Conservation (phyloP, 2,888 invertebrate species). For the Rosalia funebris region DNA sequence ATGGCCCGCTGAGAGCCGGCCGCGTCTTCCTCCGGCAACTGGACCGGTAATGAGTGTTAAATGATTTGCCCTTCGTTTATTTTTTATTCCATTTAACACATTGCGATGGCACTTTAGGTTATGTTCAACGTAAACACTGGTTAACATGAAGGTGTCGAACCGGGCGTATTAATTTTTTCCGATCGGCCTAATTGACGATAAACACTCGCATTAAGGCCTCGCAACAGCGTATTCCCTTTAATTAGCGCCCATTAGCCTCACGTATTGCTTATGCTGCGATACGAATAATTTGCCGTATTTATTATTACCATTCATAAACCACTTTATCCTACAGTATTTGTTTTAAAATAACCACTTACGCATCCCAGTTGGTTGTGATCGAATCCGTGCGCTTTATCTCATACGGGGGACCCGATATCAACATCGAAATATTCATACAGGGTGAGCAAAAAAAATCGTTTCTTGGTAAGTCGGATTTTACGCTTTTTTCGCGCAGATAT, state of each 20-base stretch:
- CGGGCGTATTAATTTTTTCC: slow-evolving; percentile 33
- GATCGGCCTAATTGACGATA: slow-evolving; percentile 36
- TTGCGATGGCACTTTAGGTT: slow-evolving; percentile 35
- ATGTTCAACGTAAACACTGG: slow-evolving; percentile 31
- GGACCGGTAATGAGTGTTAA: slow-evolving; percentile 50
- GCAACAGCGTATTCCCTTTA: slow-evolving; percentile 28
- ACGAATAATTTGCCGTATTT: slow-evolving; percentile 4
- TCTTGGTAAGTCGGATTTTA: too few species aligned
- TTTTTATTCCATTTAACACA: slow-evolving; percentile 47
- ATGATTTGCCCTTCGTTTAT: slow-evolving; percentile 57
- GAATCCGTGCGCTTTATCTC: too few species aligned
- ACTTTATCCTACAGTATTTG: too few species aligned
- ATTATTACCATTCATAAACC: too few species aligned
- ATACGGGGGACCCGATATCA: too few species aligned
- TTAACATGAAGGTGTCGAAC: slow-evolving; percentile 37
- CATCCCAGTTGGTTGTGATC: too few species aligned
- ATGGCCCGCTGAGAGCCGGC: neutral
- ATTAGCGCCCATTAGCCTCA: slow-evolving; percentile 11
- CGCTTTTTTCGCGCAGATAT: too few species aligned
- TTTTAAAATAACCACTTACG: too few species aligned
- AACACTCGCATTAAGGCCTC: slow-evolving; percentile 33
- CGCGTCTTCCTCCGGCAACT: neutral
- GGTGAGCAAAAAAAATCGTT: too few species aligned
- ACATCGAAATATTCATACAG: too few species aligned
- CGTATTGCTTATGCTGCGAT: slow-evolving; percentile 2